Evolutionary conservation across 2,888 invertebrate species (phyloP).

Genomic region (Penaeus monodon): DNA sequence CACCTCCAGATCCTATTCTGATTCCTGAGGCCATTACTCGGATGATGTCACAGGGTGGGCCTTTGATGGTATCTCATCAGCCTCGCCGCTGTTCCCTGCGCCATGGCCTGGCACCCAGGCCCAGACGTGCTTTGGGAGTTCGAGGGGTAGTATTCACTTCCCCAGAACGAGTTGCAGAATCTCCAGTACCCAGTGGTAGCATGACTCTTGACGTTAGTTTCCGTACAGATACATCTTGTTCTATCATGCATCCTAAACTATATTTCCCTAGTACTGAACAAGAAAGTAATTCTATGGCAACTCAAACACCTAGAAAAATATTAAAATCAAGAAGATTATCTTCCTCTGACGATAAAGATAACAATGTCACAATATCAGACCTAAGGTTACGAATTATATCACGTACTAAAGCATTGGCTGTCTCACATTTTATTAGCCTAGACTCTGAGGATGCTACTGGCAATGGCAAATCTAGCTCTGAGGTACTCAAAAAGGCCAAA

Average conservation of each 20-base stretch:
- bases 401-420: neutral
- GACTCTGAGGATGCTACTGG: neutral
- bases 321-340: neutral
- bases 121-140: conserved; percentile 13
- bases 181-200: neutral
- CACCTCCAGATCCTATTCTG: conserved; percentile 30
- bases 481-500: neutral
- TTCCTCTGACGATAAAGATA: neutral
- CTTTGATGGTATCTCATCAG: neutral
- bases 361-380: neutral
- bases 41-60: conserved; percentile 13
- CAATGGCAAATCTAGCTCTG: neutral
- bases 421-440: neutral
- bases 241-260: too few species aligned
- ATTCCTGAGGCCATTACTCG: conserved; percentile 28
- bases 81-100: conserved; percentile 26
- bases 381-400: neutral
- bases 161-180: neutral
- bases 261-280: too few species aligned
- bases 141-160: conserved; percentile 21
- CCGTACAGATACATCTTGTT: too few species aligned
- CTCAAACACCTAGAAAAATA: neutral
- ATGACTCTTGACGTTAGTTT: neutral
- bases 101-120: conserved; percentile 26
- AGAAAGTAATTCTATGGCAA: neutral